Evolutionary conservation across 2,888 invertebrate genomes (phyloP).

Genomic region (Eilema griseolum): DNA sequence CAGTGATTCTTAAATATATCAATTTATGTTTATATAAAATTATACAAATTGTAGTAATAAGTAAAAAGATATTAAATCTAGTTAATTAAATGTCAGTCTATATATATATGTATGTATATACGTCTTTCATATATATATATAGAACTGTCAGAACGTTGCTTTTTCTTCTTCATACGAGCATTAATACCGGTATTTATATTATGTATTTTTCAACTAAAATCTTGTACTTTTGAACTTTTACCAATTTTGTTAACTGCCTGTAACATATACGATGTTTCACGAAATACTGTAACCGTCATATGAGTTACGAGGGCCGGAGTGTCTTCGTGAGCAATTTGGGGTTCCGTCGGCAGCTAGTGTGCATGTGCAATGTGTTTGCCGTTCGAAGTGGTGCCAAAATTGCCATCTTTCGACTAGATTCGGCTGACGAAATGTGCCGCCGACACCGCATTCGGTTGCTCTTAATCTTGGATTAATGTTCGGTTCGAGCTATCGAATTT

Average conservation of each 20-base stretch:
- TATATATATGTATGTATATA: too few relatives aligned
- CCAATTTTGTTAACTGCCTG: slow-evolving; percentile 45
- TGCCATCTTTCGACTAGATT: slow-evolving; percentile 72
- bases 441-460: slow-evolving; percentile 48
- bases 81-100: too few relatives aligned
- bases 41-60: too few relatives aligned
- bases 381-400: slow-evolving; percentile 76
- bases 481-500: slow-evolving; percentile 35
- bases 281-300: slow-evolving; percentile 67
- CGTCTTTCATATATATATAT: too few relatives aligned
- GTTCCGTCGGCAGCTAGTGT: slow-evolving; percentile 68
- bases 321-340: slow-evolving; percentile 81
- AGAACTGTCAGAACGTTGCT: not conserved
- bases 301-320: slow-evolving; percentile 73
- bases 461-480: slow-evolving; percentile 59
- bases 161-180: not conserved
- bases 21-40: too few relatives aligned
- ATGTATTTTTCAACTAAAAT: too few relatives aligned
- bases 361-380: slow-evolving; percentile 68
- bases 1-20: too few relatives aligned
- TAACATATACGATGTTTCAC: slow-evolving; percentile 63
- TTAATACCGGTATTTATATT: not conserved
- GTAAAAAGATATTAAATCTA: too few relatives aligned
- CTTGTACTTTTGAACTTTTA: slow-evolving; percentile 1
- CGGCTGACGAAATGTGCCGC: slow-evolving; percentile 53